Evolutionary conservation across 2,888 invertebrate species (phyloP), one percentile per base, ranked within the genome.

Genomic region (Creontiades dilutus): DNA sequence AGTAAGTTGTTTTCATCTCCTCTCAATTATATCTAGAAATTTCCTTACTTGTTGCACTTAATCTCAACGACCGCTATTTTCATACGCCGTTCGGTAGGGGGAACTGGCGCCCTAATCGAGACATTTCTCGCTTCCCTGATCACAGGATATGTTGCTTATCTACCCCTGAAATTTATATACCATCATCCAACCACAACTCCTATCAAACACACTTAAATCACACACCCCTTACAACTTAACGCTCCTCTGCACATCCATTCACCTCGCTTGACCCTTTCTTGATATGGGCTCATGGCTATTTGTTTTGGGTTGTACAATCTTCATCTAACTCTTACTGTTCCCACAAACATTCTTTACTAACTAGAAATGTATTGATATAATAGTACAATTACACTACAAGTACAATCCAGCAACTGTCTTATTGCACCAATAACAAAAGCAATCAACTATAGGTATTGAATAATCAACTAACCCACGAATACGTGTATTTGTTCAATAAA

Each of bases 31-130:
- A 61, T 78, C 19, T 46, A 9, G 46, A 78, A 37, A 78, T 46
- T 52, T 82, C 82, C 86, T 47, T 19, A 86, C 86, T 86, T 86
- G 86, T 86, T 86, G 86, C 86, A 86, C 75, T 75, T 46, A 37
- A 27, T 86, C 55, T 55, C 75, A 75, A 76, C 28, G 76, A 76
- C 76, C 76, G 78, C 78, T 68, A 68, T 68, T 68, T 68, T 23
- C 23, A 23, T 68, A 23, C 23, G 68, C 23, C 23, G 19, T 23
- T 27, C 68, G 11, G 4, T 12, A 68, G 23, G 23, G 9, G n/a
- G 3, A 23, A 68, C 23, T 23, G 68, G 23, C 68, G 13, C 37
- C 37, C 23, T 11, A 68, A 4, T 23, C 68, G 12, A 0, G 23
- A 23, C 19, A 23, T n/a, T 11, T 61, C 61, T 48, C 61, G n/a